Percentiles rank a stretch among this genome's conserved stretches.
These are phyloP conservation scores for Sesamia inferens DNA, from an alignment of 2,888 invertebrate species.

Conservation along the genomic window DNA sequence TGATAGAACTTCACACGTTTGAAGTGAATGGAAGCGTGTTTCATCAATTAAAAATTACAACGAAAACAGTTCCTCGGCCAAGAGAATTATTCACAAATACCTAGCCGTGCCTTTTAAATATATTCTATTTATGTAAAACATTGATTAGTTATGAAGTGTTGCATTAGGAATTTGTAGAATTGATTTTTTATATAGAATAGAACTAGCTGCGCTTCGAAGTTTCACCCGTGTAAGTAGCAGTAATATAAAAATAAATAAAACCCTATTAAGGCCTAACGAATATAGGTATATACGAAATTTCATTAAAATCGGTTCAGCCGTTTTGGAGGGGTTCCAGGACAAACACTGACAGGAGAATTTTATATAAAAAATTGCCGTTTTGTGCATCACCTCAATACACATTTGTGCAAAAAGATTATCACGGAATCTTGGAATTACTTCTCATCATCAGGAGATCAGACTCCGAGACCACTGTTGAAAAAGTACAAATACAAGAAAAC, in stretches of 20 bases:
- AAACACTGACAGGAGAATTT: no score
- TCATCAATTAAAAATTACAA: conserved; percentile 26
- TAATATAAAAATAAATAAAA: no score
- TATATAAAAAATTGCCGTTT: no score
- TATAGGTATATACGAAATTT: no score
- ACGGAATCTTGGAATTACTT: background rate
- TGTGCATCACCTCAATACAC: no score
- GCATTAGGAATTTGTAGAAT: background rate
- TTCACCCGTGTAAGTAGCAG: no score
- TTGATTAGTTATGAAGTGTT: background rate
- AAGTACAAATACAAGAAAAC: background rate
- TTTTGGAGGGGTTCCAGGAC: no score
- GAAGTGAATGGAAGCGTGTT: conserved; percentile 24
- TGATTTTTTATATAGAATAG: background rate
- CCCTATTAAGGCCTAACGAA: no score
- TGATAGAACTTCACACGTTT: conserved; percentile 47
- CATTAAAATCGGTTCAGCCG: no score
- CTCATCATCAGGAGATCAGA: background rate
- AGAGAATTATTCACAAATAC: background rate
- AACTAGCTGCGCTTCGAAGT: no score
- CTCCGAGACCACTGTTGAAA: background rate
- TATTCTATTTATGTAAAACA: background rate
- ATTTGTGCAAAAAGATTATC: no score
- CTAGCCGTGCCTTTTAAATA: background rate
- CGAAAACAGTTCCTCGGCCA: background rate